Conservation (phyloP, 2,113 vertebrate genomes). For the Nyctereutes procyonoides region DNA sequence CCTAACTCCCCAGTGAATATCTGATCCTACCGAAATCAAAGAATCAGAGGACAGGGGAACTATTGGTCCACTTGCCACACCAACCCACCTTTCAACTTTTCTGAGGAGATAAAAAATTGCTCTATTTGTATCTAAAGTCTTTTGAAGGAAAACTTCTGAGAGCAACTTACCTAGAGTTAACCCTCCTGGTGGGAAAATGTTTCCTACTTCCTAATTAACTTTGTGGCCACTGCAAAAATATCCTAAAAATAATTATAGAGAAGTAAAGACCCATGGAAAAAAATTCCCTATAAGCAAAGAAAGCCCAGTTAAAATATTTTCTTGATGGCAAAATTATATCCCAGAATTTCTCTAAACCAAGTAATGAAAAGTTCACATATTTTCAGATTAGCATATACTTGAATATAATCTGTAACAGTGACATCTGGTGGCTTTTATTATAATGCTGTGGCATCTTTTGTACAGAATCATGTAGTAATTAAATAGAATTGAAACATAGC, state of each 20-base stretch:
- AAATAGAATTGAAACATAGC: slow-evolving; percentile 4
- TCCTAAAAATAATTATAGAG: neutral
- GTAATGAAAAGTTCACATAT: neutral
- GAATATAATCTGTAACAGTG: slow-evolving; percentile 80
- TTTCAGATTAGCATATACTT: slow-evolving; percentile 61
- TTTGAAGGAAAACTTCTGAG: slow-evolving; percentile 32
- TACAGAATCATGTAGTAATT: neutral
- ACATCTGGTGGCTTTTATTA: slow-evolving; percentile 82
- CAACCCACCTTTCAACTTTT: neutral
- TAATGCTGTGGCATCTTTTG: slow-evolving; percentile 54
- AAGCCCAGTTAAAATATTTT: neutral
- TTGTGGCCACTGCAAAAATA: neutral
- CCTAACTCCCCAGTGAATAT: neutral
- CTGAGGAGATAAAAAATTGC: neutral
- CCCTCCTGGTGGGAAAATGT: neutral
- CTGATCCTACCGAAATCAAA: neutral
- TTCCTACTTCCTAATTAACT: neutral
- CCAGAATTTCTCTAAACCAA: slow-evolving; percentile 35
- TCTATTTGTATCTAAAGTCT: neutral
- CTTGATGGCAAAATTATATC: slow-evolving; percentile 36
- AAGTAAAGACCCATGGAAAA: neutral
- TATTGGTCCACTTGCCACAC: neutral
- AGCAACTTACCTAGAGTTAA: neutral
- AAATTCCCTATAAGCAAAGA: neutral
- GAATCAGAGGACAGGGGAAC: neutral